Percentiles rank a stretch among this genome's conserved stretches.
phyloP scores from a whole-genome alignment of 2,888 invertebrate species.

The Drosophila diplacantha region DNA sequence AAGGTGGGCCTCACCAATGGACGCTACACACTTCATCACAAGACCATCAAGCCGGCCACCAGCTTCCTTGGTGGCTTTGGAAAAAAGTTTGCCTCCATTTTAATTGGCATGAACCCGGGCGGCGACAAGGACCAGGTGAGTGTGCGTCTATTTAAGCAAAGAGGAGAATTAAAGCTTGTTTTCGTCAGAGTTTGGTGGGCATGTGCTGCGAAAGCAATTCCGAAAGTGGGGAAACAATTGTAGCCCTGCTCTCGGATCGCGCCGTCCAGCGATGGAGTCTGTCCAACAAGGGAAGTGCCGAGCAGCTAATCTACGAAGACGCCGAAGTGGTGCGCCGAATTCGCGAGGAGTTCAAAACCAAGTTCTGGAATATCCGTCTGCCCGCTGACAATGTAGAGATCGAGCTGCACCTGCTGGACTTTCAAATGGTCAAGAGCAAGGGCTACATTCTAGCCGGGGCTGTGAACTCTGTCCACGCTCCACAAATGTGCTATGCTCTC shows the following conservation, averaged over 20 bases:
- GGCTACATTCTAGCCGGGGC: constrained; percentile 86
- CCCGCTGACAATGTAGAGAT: constrained; percentile 81
- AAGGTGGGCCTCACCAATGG: constrained; percentile 82
- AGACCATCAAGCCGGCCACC: constrained; percentile 85
- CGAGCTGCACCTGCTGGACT: constrained; percentile 87
- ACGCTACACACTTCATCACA: constrained; percentile 83
- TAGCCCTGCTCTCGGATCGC: constrained; percentile 87
- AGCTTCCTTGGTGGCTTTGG: constrained; percentile 94
- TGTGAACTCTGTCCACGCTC: constrained; percentile 82
- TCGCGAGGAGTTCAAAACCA: constrained; percentile 83
- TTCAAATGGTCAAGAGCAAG: constrained; percentile 83
- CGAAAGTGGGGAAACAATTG: constrained; percentile 79
- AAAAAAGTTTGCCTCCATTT: constrained; percentile 79
- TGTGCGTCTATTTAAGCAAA: no score
- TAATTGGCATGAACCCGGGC: constrained; percentile 76
- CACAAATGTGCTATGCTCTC: constrained; percentile 85
- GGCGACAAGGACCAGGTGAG: constrained; percentile 76
- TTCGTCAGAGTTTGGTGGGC: constrained; percentile 81
- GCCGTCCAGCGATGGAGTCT: constrained; percentile 91
- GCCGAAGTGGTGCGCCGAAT: constrained; percentile 85
- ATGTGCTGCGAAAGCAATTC: constrained; percentile 79
- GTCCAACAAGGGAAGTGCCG: constrained; percentile 80
- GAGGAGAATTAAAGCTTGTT: neutral
- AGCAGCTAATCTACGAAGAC: constrained; percentile 85
- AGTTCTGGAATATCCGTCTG: constrained; percentile 81